Conservation (phyloP, 2,888 invertebrate genomes). For the Nycteola revayana region DNA sequence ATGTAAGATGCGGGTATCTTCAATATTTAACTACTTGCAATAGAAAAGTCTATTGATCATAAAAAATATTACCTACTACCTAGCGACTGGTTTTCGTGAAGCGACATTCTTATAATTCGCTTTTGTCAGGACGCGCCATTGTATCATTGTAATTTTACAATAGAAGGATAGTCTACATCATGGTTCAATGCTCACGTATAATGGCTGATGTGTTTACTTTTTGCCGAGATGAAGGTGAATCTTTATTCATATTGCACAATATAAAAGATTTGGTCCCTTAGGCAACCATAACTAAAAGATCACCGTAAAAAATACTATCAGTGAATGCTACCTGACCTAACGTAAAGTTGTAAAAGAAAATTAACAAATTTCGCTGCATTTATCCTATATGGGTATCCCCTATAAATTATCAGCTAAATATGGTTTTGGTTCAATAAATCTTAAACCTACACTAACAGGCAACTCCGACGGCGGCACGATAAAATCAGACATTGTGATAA, state of each 20-base stretch:
- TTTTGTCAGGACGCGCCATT: slow-evolving; percentile 65
- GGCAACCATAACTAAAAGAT: slow-evolving; percentile 69
- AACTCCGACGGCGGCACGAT: slow-evolving; percentile 47
- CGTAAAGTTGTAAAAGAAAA: too few relatives aligned
- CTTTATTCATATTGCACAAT: slow-evolving; percentile 70
- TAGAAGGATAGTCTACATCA: slow-evolving; percentile 68
- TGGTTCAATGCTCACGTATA: slow-evolving; percentile 73
- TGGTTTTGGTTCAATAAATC: too few relatives aligned
- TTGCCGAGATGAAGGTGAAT: slow-evolving; percentile 65
- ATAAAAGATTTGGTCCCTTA: slow-evolving; percentile 69
- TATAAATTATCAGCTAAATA: too few relatives aligned
- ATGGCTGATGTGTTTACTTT: slow-evolving; percentile 71
- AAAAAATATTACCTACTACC: slow-evolving; percentile 55
- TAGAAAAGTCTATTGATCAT: slow-evolving; percentile 35
- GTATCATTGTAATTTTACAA: slow-evolving; percentile 66
- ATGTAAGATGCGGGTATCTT: slow-evolving; percentile 62
- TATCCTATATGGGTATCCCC: too few relatives aligned
- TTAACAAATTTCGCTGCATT: too few relatives aligned
- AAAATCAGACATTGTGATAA: slow-evolving; percentile 64
- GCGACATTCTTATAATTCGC: slow-evolving; percentile 65
- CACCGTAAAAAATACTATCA: slow-evolving; percentile 38
- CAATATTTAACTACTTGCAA: slow-evolving; percentile 44
- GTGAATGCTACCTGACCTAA: slow-evolving; percentile 42
- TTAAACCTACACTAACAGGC: too few relatives aligned
- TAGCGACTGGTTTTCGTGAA: slow-evolving; percentile 47